Conservation (phyloP, 2,888 invertebrate genomes). For the Clanis bilineata region DNA sequence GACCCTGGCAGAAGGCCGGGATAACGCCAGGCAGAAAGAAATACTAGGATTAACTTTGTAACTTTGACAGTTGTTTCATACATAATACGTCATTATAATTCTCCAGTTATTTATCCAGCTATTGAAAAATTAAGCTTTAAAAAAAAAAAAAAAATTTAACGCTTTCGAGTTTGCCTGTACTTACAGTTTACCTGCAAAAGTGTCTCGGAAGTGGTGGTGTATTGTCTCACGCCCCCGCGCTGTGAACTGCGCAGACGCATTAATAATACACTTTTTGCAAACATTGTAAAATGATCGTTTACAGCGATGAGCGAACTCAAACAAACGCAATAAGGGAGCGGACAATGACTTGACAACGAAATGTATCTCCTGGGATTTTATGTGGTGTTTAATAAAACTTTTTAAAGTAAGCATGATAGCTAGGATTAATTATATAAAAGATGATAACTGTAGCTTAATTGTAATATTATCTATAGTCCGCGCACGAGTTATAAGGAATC, state of each 20-base stretch:
- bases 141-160: conserved; percentile 6
- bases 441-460: no score
- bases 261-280: conserved; percentile 39
- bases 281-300: conserved; percentile 16
- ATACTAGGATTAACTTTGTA: no score
- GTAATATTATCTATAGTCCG: no score
- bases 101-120: no score
- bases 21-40: no score
- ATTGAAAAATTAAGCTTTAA: neutral
- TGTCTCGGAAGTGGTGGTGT: conserved; percentile 65
- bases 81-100: no score
- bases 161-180: conserved; percentile 42
- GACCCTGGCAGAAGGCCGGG: no score
- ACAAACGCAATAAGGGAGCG: neutral
- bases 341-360: neutral
- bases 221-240: conserved; percentile 69
- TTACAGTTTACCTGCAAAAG: conserved; percentile 56
- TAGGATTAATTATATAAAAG: no score
- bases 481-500: no score
- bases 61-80: no score
- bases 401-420: no score
- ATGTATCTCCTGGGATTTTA: neutral
- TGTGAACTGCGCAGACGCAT: conserved; percentile 23
- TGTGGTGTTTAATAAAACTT: neutral
- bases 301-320: neutral